Percentiles rank a stretch among this genome's conserved stretches.
phyloP scores from a whole-genome alignment of 2,797 vertebrate genomes.

The Valencia hispanica region DNA sequence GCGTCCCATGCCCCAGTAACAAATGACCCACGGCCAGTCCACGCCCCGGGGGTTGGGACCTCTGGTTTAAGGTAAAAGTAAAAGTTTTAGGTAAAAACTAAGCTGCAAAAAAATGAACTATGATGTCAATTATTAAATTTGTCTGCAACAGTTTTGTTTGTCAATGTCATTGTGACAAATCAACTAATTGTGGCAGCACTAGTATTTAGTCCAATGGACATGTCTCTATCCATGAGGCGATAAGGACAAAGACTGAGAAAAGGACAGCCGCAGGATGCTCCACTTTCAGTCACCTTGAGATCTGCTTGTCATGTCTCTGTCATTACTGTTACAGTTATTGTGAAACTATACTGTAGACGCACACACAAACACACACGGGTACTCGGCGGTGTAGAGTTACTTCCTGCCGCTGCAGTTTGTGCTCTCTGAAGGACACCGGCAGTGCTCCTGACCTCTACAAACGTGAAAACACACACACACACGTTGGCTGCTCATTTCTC shows the following conservation, averaged over 20 bases:
- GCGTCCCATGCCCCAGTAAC: too few relatives aligned
- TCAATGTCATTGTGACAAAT: too few relatives aligned
- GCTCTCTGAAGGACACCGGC: conserved; percentile 71
- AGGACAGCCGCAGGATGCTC: conserved; percentile 47
- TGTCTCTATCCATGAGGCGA: conserved; percentile 14
- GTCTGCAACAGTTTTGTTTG: too few relatives aligned
- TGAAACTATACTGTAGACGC: conserved; percentile 35
- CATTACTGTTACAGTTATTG: conserved; percentile 54
- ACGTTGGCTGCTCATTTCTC: conserved; percentile 50
- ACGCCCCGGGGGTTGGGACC: too few relatives aligned
- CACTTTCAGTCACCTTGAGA: conserved; percentile 51
- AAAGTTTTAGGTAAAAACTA: too few relatives aligned
- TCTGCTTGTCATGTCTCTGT: conserved; percentile 49
- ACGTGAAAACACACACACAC: conserved; percentile 38
- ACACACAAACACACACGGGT: conserved; percentile 19
- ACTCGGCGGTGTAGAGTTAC: conserved; percentile 70
- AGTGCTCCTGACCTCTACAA: conserved; percentile 60
- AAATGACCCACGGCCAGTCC: too few relatives aligned
- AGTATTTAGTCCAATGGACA: neutral
- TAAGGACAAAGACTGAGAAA: conserved; percentile 30
- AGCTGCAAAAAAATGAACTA: too few relatives aligned
- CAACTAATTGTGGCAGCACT: too few relatives aligned
- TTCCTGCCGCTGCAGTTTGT: conserved; percentile 71
- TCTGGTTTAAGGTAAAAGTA: too few relatives aligned
- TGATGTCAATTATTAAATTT: too few relatives aligned